These are phyloP conservation scores for Neomicropteryx cornuta DNA, from an alignment of 1,140 invertebrate genomes.

Conservation along the genomic window DNA sequence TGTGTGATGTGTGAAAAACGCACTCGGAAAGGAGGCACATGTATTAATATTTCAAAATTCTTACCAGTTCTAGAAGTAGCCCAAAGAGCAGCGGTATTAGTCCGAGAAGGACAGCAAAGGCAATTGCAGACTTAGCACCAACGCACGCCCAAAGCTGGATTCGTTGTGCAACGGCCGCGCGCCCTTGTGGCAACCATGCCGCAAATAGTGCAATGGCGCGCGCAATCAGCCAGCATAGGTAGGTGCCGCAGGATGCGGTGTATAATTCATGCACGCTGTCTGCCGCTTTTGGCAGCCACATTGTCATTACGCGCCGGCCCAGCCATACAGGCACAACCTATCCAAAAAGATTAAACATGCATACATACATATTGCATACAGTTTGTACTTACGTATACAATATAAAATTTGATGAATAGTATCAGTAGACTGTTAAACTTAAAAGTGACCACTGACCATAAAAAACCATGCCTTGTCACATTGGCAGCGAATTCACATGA, in stretches of 20 bases:
- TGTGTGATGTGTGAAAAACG: no score
- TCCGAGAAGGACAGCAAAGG: constrained; percentile 73
- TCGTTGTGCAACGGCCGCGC: constrained; percentile 60
- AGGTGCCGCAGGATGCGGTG: constrained; percentile 88
- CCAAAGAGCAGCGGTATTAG: constrained; percentile 90
- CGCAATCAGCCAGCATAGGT: constrained; percentile 82
- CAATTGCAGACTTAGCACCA: constrained; percentile 55
- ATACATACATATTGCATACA: no score
- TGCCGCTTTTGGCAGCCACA: constrained; percentile 59
- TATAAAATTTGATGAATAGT: no score
- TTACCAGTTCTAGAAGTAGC: constrained; percentile 77
- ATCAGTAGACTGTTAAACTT: no score
- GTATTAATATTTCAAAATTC: no score
- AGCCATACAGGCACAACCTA: constrained; percentile 81
- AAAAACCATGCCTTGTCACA: no score
- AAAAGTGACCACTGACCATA: no score
- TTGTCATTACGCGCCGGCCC: constrained; percentile 74
- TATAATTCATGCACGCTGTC: constrained; percentile 86
- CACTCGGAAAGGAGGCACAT: no score
- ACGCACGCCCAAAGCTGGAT: constrained; percentile 64
- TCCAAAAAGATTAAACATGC: constrained; percentile 17
- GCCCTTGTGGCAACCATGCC: constrained; percentile 81
- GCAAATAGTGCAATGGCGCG: constrained; percentile 67
- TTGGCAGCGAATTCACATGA: no score
- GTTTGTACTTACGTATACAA: no score